Evolutionary conservation across 2,113 vertebrate species (phyloP).

Genomic region (Siniperca knerii): DNA sequence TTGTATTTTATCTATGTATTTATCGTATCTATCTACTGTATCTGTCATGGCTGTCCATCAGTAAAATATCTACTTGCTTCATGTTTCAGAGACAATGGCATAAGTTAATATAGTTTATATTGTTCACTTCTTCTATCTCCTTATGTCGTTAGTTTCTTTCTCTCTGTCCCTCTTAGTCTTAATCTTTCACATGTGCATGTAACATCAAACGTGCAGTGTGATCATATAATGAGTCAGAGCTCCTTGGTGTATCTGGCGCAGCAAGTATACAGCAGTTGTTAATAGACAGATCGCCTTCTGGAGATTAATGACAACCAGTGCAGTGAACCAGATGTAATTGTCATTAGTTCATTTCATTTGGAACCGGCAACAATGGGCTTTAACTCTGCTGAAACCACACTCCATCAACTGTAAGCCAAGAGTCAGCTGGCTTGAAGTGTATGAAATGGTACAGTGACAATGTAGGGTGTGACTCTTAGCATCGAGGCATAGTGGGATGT

Average conservation of each 20-base stretch:
- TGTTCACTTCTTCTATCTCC: neutral
- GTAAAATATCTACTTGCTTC: neutral
- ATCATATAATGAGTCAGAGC: constrained; percentile 35
- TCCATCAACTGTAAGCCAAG: constrained; percentile 19
- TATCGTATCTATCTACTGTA: neutral
- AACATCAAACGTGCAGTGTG: constrained; percentile 18
- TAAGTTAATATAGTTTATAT: neutral
- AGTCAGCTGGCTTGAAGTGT: constrained; percentile 4
- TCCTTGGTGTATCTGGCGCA: constrained; percentile 21
- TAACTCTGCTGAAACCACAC: constrained; percentile 30
- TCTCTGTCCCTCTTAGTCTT: neutral
- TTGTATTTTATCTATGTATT: neutral
- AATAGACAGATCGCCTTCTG: constrained; percentile 60
- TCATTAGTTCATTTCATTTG: constrained; percentile 68
- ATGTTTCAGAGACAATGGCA: neutral
- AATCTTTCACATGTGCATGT: neutral
- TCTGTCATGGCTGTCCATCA: neutral
- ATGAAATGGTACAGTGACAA: constrained; percentile 21
- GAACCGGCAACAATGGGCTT: constrained; percentile 53
- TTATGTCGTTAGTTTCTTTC: neutral
- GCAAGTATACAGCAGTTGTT: constrained; percentile 38
- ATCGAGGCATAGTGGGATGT: neutral
- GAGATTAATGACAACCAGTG: constrained; percentile 69
- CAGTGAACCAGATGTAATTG: constrained; percentile 68
- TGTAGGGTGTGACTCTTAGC: constrained; percentile 35